Conservation (phyloP, 1,140 invertebrate genomes). For the Steinernema khuongi region DNA sequence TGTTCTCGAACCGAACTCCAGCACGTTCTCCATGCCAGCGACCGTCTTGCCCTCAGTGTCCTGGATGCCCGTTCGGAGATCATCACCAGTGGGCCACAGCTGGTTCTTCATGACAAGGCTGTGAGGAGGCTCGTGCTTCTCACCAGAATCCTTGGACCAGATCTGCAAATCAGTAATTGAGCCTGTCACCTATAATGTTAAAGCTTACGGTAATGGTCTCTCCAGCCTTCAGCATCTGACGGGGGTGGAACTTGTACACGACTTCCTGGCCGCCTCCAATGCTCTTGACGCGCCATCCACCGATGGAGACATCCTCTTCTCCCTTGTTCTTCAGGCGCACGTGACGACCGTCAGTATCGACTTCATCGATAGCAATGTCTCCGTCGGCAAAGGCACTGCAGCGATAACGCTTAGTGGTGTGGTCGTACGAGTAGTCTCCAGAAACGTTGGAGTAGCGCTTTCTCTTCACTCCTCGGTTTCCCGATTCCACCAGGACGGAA, state of each 20-base stretch:
- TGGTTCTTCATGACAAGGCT: slow-evolving; percentile 39
- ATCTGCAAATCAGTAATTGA: not conserved
- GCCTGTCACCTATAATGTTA: not conserved
- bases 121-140: slow-evolving; percentile 33
- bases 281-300: slow-evolving; percentile 37
- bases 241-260: slow-evolving; percentile 49
- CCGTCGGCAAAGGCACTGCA: slow-evolving; percentile 34
- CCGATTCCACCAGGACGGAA: slow-evolving; percentile 28
- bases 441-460: slow-evolving; percentile 18
- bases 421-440: slow-evolving; percentile 15
- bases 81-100: slow-evolving; percentile 37
- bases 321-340: slow-evolving; percentile 50
- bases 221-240: slow-evolving; percentile 32
- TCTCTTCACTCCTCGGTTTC: slow-evolving; percentile 27
- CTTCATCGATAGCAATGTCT: slow-evolving; percentile 46
- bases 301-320: slow-evolving; percentile 48
- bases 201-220: slow-evolving; percentile 34
- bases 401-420: slow-evolving; percentile 20
- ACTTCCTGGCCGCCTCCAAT: slow-evolving; percentile 47
- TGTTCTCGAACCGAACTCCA: slow-evolving; percentile 1
- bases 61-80: slow-evolving; percentile 26
- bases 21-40: slow-evolving; percentile 29
- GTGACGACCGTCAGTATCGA: slow-evolving; percentile 50
- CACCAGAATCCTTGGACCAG: slow-evolving; percentile 24
- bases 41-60: slow-evolving; percentile 32